A percentile compares a stretch with the other conserved stretches of the same genome.
These are phyloP conservation scores for Casuarius casuarius DNA, from an alignment of 2,113 vertebrate genomes.

Conservation along the genomic window DNA sequence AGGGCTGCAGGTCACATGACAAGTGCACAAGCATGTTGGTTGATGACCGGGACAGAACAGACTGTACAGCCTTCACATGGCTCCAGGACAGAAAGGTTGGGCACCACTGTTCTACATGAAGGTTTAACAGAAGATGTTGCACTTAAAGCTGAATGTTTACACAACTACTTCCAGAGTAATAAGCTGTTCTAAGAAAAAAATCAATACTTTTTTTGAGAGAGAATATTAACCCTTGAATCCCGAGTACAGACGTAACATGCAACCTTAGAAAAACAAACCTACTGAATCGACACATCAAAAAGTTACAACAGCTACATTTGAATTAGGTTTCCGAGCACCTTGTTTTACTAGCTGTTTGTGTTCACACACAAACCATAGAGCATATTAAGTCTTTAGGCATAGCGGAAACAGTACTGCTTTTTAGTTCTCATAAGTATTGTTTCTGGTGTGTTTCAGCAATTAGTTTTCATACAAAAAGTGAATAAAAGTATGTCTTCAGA, in stretches of 20 bases:
- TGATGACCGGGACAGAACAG: not conserved
- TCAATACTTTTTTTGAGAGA: not conserved
- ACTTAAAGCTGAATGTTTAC: not conserved
- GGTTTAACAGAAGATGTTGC: not conserved
- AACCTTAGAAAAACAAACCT: too few species aligned
- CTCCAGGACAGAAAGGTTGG: not conserved
- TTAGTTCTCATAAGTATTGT: not conserved
- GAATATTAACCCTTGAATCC: not conserved
- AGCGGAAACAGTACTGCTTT: not conserved
- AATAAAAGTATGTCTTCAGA: not conserved
- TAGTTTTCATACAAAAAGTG: not conserved
- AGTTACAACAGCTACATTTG: not conserved
- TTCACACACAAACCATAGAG: not conserved
- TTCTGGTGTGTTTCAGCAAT: not conserved
- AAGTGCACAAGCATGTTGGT: not conserved
- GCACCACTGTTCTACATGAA: not conserved
- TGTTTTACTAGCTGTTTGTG: not conserved
- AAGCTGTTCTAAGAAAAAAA: not conserved
- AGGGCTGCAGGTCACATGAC: fast-evolving
- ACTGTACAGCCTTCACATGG: not conserved
- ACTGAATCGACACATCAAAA: not conserved
- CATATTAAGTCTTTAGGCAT: not conserved
- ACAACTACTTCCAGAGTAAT: not conserved
- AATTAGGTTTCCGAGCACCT: not conserved
- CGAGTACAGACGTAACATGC: not conserved